Base-by-base conservation (phyloP, 2,888 invertebrate species). In the Lutraria lutraria region DNA sequence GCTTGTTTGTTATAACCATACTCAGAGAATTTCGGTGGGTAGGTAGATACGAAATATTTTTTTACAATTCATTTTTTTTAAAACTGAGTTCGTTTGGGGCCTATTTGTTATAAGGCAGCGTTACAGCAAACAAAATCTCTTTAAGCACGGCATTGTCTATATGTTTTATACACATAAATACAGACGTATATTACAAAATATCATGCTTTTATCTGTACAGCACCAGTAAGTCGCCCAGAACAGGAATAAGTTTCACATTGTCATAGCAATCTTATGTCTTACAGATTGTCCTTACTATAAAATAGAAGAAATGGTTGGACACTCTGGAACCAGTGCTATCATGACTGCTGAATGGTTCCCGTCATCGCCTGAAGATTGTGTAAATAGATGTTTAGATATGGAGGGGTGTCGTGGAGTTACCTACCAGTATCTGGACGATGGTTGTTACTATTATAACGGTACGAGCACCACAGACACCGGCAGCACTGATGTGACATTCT, bases 381-480 rank as follows among this genome's bases (percentile, higher is more conserved):
- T 76, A 12, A 76, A 76, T 25, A 76, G 76, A 16, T 76, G 76
- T 76, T 34, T 76, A 34, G 76, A 76, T 19, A 76, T 76, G 34
- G 34, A 34, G 1, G 76, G 76, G 6, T 76, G 76, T 76, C 76
- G 76, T 31, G 76, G 76, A 31, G 76, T 76, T 19, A 76, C 76
- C 0, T 76, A 34, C 31, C 4, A 76, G 19, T 3, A 3, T 31
- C 0, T 31, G 0, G 76, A 76, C 16, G 16, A 13, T 76, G 34
- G 31, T 34, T 76, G 76, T 76, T 76, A 76, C 34, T 76, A 76
- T 31, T 34, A 76, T 16, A 76, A 76, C 21, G 29, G 76, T 76
- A 13, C 76, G 4, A 34, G 0, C 2, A 19, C 25, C 29, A 31
- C 34, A 0, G 25, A 76, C 31, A 76, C 76, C 19, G 76, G 76